Percentiles rank a stretch among this genome's conserved stretches.
These are phyloP conservation scores for Fissipunctia ypsillon DNA, from an alignment of 2,888 invertebrate species.

Conservation along the genomic window DNA sequence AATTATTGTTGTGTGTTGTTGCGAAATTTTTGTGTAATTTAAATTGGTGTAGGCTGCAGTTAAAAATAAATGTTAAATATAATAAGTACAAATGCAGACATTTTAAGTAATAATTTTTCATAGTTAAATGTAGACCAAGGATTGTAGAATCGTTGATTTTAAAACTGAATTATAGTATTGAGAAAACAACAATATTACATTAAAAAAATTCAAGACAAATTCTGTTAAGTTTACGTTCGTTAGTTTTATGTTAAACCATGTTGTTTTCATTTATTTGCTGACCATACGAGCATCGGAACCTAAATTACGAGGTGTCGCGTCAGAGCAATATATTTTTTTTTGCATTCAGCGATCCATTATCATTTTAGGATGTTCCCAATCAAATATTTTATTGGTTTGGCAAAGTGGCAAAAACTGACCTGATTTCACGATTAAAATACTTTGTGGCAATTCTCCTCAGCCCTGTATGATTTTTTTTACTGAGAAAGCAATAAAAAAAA, in stretches of 20 bases:
- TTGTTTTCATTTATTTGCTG: constrained; percentile 12
- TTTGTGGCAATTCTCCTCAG: background rate
- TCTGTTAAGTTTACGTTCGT: background rate
- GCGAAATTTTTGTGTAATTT: constrained; percentile 12
- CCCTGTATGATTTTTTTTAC: background rate
- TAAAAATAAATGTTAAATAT: background rate
- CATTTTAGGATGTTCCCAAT: constrained; percentile 38
- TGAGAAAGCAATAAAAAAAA: background rate
- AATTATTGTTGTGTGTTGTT: constrained; percentile 10
- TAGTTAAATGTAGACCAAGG: constrained; percentile 1
- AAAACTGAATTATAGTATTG: background rate
- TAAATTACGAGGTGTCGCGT: constrained; percentile 45
- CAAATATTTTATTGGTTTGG: constrained; percentile 14
- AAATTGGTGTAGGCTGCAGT: constrained; percentile 13
- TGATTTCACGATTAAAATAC: background rate
- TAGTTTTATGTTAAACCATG: background rate
- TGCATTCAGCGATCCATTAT: constrained; percentile 19
- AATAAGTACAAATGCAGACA: background rate
- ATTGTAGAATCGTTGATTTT: background rate
- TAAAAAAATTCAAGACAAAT: background rate
- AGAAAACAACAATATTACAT: background rate
- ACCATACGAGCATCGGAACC: constrained; percentile 14
- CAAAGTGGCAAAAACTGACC: constrained; percentile 18
- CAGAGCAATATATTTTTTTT: constrained; percentile 44
- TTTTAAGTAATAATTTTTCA: background rate